Base-by-base conservation (phyloP, 2,888 invertebrate genomes). In the Xylocampa areola region DNA sequence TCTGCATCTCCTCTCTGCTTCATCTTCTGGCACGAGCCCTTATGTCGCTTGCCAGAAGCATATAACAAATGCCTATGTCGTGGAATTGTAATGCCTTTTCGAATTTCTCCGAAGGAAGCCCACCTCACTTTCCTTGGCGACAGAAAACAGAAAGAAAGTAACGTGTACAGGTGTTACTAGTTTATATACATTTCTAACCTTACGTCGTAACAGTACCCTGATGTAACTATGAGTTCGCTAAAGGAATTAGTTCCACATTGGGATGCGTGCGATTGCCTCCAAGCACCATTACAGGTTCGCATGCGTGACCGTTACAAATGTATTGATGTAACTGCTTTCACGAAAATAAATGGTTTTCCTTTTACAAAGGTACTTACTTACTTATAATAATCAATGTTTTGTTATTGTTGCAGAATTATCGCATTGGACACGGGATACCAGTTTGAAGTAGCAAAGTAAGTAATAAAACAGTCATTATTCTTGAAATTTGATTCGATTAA, bases 281-380 rank as follows among this genome's bases (percentile, higher is more conserved):
- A 40, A 60, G 61, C 33, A 37, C 60, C 36, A 62, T 76, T 65
- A 63, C 65, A 65, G 60, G 73, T 55, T 76, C 65, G 65, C 68
- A 78, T 66, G 76, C 83, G 77, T 81, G 80, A 82, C 80, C 76
- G 80, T 80, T 68, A 66, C 77, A 70, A 80, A 80, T 70, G 54
- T 68, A 64, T 59, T 37, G 32, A 67, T 62, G 62, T 67, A 61
- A 51, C 54, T 61, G 80, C 86, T 87, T 86, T 87, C 86, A 82
- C 83, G 76, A 77, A 76, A 72, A 77, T 64, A 13, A 17, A 51
- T 33, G 30, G 32, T 19, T 73, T 73, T 66, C 63, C 65, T 33
- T 58, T 71, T 71, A 62, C 19, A 47, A 43, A 25, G n/a, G 25
- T 39, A 65, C 33, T 19, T 40, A 53, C 35, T n/a, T n/a, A n/a